Conservation (phyloP, 2,888 invertebrate species). For the Coecobrya sp. region DNA sequence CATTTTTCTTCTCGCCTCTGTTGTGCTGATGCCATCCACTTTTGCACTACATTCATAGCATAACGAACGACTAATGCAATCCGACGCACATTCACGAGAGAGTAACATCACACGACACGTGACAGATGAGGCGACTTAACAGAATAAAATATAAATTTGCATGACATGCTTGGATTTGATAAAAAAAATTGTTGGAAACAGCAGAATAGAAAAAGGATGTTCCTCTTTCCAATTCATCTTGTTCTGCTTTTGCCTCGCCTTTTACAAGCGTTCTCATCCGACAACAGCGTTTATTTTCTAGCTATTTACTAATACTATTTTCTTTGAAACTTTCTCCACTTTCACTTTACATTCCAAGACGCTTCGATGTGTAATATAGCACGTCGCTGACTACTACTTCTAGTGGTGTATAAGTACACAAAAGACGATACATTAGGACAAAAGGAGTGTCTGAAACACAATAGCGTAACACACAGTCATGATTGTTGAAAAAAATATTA, state of each 20-base stretch:
- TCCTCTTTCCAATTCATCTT: conserved; percentile 25
- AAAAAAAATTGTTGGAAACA: conserved; percentile 52
- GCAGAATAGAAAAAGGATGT: conserved; percentile 7
- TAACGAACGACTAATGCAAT: conserved; percentile 51
- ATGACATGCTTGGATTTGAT: conserved; percentile 67
- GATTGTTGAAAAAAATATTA: conserved; percentile 21
- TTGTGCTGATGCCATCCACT: conserved; percentile 1
- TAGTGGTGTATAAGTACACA: not conserved
- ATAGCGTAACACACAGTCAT: not conserved
- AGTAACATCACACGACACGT: conserved; percentile 71
- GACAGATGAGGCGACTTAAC: conserved; percentile 74
- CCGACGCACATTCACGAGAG: conserved; percentile 39
- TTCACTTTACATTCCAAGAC: conserved; percentile 20
- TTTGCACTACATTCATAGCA: conserved; percentile 40
- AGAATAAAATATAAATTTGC: conserved; percentile 75
- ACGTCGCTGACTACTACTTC: not conserved
- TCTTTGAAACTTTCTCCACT: conserved; percentile 54
- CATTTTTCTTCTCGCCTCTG: conserved; percentile 38
- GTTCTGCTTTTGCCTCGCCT: not conserved
- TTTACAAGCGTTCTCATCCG: not conserved
- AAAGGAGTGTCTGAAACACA: not conserved
- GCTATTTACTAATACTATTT: conserved; percentile 10
- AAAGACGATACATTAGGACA: conserved; percentile 3
- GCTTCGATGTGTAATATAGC: conserved; percentile 18
- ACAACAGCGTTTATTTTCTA: conserved; percentile 6